These are phyloP conservation scores for Characodon lateralis DNA, from an alignment of 2,797 vertebrate species.

Conservation along the genomic window DNA sequence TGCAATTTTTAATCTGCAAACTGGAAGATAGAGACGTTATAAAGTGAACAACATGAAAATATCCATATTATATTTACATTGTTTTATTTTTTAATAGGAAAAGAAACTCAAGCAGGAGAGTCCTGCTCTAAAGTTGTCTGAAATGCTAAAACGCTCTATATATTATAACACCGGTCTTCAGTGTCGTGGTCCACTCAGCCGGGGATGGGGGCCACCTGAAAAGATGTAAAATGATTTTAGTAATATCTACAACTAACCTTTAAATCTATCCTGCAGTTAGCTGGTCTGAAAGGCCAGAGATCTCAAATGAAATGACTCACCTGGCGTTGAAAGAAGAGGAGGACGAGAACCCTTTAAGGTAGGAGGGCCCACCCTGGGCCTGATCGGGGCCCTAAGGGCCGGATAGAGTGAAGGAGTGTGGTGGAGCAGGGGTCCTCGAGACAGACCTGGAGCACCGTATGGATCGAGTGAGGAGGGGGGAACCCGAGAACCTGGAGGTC, in stretches of 20 bases:
- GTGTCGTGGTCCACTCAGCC: slow-evolving; percentile 56
- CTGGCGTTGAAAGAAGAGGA: slow-evolving; percentile 72
- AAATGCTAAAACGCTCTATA: slow-evolving; percentile 9
- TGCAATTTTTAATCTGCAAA: background rate
- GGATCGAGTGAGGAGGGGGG: slow-evolving; percentile 45
- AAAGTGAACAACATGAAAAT: background rate
- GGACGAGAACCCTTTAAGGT: slow-evolving; percentile 70
- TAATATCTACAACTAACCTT: background rate
- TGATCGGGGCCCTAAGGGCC: slow-evolving; percentile 48
- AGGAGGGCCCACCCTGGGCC: slow-evolving; percentile 60
- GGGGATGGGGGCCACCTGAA: slow-evolving; percentile 51
- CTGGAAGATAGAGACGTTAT: background rate
- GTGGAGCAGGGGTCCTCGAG: slow-evolving; percentile 60
- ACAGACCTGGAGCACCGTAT: slow-evolving; percentile 28
- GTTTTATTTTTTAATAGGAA: background rate
- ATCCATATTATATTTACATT: background rate
- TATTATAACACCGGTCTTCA: slow-evolving; percentile 27
- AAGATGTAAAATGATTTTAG: background rate
- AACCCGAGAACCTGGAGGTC: slow-evolving; percentile 30
- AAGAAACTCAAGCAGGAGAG: background rate
- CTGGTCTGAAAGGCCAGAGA: background rate
- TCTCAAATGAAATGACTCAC: slow-evolving; percentile 44
- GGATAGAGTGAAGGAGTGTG: slow-evolving; percentile 49
- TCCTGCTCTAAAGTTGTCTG: background rate
- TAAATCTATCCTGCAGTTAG: background rate